Percentiles rank a stretch among this genome's conserved stretches.
These are phyloP conservation scores for Dicyrtoma fusca DNA, from an alignment of 2,888 invertebrate species.

Conservation along the genomic window DNA sequence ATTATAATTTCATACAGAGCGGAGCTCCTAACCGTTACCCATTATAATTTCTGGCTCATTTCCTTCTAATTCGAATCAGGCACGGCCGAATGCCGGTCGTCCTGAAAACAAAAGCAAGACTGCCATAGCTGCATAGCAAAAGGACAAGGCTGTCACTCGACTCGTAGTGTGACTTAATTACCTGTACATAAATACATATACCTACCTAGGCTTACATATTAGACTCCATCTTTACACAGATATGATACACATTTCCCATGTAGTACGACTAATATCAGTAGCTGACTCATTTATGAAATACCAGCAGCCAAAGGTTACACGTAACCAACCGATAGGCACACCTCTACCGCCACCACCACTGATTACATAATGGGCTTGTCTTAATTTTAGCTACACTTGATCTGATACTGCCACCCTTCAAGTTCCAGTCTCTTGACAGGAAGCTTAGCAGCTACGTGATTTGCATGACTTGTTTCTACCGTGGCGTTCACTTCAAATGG, in stretches of 20 bases:
- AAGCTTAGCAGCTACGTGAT: neutral
- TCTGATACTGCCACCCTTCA: no score
- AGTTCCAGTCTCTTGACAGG: slow-evolving; percentile 6
- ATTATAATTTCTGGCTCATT: neutral
- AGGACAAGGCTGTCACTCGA: no score
- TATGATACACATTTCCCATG: neutral
- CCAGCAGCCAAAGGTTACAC: neutral
- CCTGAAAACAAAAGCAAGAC: neutral
- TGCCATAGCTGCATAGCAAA: no score
- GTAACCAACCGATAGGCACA: neutral
- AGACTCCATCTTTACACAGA: neutral
- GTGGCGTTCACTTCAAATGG: no score
- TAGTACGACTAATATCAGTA: no score
- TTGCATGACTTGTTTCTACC: no score
- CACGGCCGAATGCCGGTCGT: neutral
- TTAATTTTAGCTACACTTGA: no score
- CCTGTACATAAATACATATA: no score
- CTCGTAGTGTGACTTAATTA: no score
- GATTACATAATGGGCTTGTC: neutral
- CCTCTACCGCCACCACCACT: neutral
- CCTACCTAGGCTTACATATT: no score
- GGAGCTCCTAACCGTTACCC: neutral
- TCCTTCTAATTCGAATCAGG: neutral
- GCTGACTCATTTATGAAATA: neutral
- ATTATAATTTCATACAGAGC: no score